Evolutionary conservation across 2,113 vertebrate genomes (phyloP).

Genomic region (Beaufortia kweichowensis): DNA sequence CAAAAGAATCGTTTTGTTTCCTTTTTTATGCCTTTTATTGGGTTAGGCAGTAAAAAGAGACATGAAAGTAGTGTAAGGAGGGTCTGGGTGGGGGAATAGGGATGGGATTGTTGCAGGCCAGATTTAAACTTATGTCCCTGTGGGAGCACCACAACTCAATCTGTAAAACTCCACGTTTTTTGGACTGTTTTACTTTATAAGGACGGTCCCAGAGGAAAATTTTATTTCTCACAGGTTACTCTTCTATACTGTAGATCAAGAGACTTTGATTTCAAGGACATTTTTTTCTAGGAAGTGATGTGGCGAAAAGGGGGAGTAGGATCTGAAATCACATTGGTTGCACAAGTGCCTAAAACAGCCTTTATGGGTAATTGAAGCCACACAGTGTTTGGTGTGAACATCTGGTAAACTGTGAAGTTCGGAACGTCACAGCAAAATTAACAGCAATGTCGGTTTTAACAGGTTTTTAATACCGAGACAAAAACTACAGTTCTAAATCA

Average conservation of each 20-base stretch:
- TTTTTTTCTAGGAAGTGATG: not conserved
- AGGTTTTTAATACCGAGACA: not conserved
- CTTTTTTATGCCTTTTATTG: constrained; percentile 8
- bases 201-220: no score
- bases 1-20: not conserved
- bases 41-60: not conserved
- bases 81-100: not conserved
- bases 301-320: not conserved
- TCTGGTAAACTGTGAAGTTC: constrained; percentile 7
- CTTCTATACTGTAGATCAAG: no score
- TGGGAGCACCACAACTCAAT: no score
- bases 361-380: not conserved
- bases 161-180: no score
- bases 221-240: no score
- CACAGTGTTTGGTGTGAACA: not conserved
- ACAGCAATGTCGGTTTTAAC: constrained; percentile 1
- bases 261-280: no score
- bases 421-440: not conserved
- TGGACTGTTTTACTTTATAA: no score
- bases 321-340: not conserved
- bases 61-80: not conserved
- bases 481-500: not conserved
- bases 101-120: not conserved
- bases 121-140: not conserved
- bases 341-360: not conserved